Evolutionary conservation across 2,797 vertebrate genomes (phyloP), one percentile per base, ranked within the genome.

Genomic region (Myiotriccus ornatus): DNA sequence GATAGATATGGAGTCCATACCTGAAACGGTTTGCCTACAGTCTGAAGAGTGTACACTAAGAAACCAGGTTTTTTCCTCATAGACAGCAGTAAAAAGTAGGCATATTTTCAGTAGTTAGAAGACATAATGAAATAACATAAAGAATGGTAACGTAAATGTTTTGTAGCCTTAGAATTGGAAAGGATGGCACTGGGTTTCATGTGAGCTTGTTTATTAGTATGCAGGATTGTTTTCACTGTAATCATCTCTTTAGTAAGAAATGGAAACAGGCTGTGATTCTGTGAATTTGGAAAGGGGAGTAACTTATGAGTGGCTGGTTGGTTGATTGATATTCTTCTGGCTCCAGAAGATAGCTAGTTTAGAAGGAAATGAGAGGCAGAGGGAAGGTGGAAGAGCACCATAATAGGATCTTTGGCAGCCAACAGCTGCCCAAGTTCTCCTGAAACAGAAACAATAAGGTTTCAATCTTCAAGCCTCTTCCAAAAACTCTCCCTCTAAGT

Each of bases 291-390:
- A 76, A 91, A 91, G 63, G 91, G 50, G 34, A 69, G 9, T 64
- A 70, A 47, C 64, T 93, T 74, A n/a, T 2, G 9, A 82, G 60
- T 67, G 73, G 68, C 44, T 91, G 78, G 10, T 80, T 86, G 49
- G 37, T 71, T 78, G 83, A 47, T 70, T 86, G 77, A 63, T 89
- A 65, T 11, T 88, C 91, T 95, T 16, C 87, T 93, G 94, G 62
- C 95, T 95, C 91, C 94, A 95, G 85, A 95, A 96, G 93, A 97
- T 84, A 93, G 76, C 89, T 96, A 86, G 85, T 97, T 97, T 92
- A 64, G 85, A 81, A 84, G 87, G 84, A 96, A 95, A 96, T 93
- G 67, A 95, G 79, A 93, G 85, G 70, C 30, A 21, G 73, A 94
- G 70, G 74, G 95, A 92, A 95, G 95, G 94, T 94, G 41, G 74